Percentiles rank a stretch among this genome's conserved stretches.
These are phyloP conservation scores for Dryobota labecula DNA, from an alignment of 2,888 invertebrate genomes.

Conservation along the genomic window DNA sequence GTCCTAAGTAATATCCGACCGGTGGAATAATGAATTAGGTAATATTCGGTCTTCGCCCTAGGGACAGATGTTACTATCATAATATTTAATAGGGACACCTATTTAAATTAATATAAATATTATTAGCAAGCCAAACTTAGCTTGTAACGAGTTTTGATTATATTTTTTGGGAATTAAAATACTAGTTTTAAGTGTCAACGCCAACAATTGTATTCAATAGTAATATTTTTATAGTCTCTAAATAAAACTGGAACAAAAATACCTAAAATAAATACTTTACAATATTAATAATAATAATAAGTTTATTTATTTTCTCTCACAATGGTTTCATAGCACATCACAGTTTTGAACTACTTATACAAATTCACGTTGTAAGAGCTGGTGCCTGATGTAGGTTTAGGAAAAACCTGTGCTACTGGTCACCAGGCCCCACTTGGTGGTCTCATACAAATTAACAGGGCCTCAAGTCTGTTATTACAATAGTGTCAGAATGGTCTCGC, in stretches of 20 bases:
- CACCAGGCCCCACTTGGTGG: too few relatives aligned
- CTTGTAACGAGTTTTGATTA: neutral
- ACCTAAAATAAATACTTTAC: neutral
- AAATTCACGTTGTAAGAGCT: too few relatives aligned
- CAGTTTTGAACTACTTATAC: too few relatives aligned
- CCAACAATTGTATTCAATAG: neutral
- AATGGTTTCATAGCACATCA: too few relatives aligned
- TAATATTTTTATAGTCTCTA: neutral
- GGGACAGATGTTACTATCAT: slow-evolving; percentile 55
- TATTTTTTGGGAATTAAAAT: neutral
- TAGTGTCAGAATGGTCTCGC: too few relatives aligned
- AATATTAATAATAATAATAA: too few relatives aligned
- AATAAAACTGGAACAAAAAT: slow-evolving; percentile 1
- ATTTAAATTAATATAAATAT: slow-evolving; percentile 32
- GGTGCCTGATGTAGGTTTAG: too few relatives aligned
- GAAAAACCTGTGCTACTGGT: too few relatives aligned
- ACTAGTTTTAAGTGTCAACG: neutral
- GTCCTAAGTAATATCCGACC: slow-evolving; percentile 25
- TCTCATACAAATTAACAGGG: too few relatives aligned
- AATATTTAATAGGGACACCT: slow-evolving; percentile 28
- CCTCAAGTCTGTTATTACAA: too few relatives aligned
- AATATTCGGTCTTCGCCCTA: slow-evolving; percentile 53
- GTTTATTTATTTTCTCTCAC: too few relatives aligned
- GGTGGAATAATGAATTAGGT: slow-evolving; percentile 46
- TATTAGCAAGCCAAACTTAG: slow-evolving; percentile 1